Evolutionary conservation across 2,888 invertebrate genomes (phyloP).

Genomic region (Bunonema sp.): DNA sequence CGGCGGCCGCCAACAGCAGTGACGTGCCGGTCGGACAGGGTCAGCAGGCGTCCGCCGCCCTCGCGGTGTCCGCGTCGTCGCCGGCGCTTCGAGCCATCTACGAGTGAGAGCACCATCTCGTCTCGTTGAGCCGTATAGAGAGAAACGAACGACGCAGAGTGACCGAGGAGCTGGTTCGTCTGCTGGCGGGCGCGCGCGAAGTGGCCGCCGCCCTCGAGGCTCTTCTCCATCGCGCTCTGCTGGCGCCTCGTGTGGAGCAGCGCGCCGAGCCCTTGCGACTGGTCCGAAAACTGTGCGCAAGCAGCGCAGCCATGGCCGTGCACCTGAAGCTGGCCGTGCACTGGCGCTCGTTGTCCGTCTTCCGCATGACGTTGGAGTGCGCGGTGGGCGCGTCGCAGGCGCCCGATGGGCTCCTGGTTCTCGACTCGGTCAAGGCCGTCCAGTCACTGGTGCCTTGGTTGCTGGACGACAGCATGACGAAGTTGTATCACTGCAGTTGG

Average conservation of each 20-base stretch:
- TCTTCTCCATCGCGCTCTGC: constrained; percentile 9
- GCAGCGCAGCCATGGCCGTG: constrained; percentile 3
- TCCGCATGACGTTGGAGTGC: constrained; percentile 6
- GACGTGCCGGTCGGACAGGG: too few species aligned
- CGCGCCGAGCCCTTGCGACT: constrained; percentile 10
- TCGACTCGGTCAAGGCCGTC: constrained; percentile 21
- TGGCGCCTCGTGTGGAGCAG: constrained; percentile 5
- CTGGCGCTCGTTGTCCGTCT: constrained; percentile 6
- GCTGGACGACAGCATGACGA: background rate
- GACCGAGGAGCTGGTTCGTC: too few species aligned
- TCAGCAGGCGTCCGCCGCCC: too few species aligned
- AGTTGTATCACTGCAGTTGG: too few species aligned
- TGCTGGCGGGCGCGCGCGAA: too few species aligned
- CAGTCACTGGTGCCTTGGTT: constrained; percentile 12
- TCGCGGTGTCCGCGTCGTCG: too few species aligned
- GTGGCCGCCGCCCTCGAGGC: constrained; percentile 5
- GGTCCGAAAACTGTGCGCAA: constrained; percentile 7
- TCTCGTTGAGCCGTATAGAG: too few species aligned
- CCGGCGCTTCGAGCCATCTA: too few species aligned
- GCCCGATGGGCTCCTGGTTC: constrained; percentile 10
- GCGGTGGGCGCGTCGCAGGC: constrained; percentile 9
- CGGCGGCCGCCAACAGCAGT: too few species aligned
- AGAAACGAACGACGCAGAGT: too few species aligned
- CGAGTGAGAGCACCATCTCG: too few species aligned
- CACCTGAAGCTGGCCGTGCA: constrained; percentile 3